Evolutionary conservation across 2,113 vertebrate species (phyloP).

Genomic region (Cairina moschata): DNA sequence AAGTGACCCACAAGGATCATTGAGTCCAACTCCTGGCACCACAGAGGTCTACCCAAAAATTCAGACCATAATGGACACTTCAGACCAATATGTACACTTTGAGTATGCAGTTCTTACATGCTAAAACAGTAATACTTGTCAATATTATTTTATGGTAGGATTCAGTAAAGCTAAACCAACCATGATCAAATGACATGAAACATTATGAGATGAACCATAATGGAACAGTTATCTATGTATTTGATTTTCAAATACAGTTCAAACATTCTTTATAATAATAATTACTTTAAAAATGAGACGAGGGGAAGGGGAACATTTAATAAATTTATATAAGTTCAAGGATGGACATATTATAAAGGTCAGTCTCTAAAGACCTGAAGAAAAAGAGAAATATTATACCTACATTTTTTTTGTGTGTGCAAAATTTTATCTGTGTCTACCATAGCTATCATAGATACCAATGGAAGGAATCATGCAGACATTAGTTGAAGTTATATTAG

Average conservation of each 20-base stretch:
- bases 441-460: not conserved
- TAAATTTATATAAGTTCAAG: not conserved
- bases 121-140: not conserved
- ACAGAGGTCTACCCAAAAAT: no score
- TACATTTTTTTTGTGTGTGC: not conserved
- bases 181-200: not conserved
- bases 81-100: not conserved
- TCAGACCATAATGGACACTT: no score
- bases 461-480: not conserved
- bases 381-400: not conserved
- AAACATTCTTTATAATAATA: not conserved
- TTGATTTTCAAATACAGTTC: not conserved
- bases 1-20: no score
- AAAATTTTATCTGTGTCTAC: not conserved
- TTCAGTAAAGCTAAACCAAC: not conserved
- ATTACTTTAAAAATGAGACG: not conserved
- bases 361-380: not conserved
- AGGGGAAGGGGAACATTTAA: not conserved
- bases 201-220: not conserved
- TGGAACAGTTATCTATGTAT: not conserved
- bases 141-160: not conserved
- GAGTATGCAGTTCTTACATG: not conserved
- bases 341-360: not conserved
- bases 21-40: no score
- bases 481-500: not conserved